phyloP scores from a whole-genome alignment of 2,888 invertebrate genomes.

The Lepidochitona cinerea region DNA sequence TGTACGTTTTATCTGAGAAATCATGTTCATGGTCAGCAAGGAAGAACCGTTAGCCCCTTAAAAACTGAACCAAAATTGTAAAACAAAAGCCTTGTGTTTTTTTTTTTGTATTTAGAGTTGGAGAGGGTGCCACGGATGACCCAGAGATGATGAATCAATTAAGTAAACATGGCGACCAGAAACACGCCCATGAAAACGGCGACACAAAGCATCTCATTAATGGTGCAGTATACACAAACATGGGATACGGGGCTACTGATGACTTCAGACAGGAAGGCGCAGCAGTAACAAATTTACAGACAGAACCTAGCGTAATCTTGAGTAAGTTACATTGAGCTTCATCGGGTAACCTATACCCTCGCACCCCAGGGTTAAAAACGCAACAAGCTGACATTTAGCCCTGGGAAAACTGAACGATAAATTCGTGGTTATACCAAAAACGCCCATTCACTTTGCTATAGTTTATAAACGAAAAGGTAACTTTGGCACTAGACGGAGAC shows the following conservation, averaged over 20 bases:
- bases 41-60: too few species aligned
- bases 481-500: too few species aligned
- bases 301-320: neutral
- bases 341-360: too few species aligned
- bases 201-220: neutral
- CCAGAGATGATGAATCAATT: neutral
- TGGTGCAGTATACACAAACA: neutral
- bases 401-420: too few species aligned
- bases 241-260: neutral
- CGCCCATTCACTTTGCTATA: too few species aligned
- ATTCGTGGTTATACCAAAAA: too few species aligned
- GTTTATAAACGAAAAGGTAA: too few species aligned
- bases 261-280: neutral
- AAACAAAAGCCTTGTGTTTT: neutral
- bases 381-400: too few species aligned
- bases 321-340: neutral
- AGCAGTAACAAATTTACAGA: neutral
- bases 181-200: neutral
- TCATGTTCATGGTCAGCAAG: too few species aligned
- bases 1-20: too few species aligned
- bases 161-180: neutral
- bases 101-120: neutral
- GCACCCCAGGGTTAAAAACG: too few species aligned
- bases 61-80: too few species aligned
- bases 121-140: conserved; percentile 5